These are phyloP conservation scores for Candoia aspera DNA, from an alignment of 2,113 vertebrate genomes.

Conservation along the genomic window DNA sequence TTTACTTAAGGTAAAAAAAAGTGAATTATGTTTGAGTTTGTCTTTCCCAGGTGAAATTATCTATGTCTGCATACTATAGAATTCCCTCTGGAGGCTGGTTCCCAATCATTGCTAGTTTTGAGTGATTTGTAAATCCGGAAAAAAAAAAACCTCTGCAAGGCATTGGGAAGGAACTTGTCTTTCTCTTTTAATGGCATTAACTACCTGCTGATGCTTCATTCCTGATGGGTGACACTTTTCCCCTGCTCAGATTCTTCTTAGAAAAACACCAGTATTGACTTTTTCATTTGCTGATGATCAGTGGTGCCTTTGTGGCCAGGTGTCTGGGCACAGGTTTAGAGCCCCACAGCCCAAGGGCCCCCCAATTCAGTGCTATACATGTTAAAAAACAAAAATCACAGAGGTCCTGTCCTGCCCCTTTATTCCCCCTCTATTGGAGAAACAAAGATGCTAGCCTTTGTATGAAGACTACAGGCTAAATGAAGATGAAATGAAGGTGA, in stretches of 20 bases:
- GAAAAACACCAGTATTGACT: not conserved
- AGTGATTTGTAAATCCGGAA: not conserved
- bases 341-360: not conserved
- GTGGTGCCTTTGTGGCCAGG: not conserved
- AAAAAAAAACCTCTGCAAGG: not conserved
- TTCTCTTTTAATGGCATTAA: not conserved
- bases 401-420: not conserved
- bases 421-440: not conserved
- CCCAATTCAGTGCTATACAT: not conserved
- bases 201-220: not conserved
- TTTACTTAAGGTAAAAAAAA: not conserved
- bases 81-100: not conserved
- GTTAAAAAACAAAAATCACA: not conserved
- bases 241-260: slow-evolving; percentile 11
- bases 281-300: not conserved
- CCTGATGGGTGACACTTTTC: not conserved
- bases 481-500: not conserved
- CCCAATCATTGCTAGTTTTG: not conserved
- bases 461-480: not conserved
- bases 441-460: not conserved
- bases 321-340: not conserved
- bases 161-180: not conserved
- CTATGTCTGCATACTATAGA: not conserved
- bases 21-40: not conserved
- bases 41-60: not conserved